These are phyloP conservation scores for Danio kyathit DNA, from an alignment of 2,797 vertebrate species.

Conservation along the genomic window DNA sequence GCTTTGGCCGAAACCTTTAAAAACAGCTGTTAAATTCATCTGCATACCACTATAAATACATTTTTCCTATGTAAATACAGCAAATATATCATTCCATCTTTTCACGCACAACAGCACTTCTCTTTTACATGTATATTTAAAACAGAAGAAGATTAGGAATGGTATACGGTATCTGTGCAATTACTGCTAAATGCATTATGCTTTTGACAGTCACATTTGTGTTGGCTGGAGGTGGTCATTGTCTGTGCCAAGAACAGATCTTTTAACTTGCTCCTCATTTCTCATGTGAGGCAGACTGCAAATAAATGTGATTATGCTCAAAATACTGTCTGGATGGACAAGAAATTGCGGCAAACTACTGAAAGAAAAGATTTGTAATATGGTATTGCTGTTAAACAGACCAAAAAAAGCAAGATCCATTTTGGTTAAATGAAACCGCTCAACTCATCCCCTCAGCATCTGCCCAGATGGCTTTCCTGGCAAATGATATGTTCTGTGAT, in stretches of 20 bases:
- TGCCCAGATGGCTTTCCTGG: slow-evolving; percentile 44
- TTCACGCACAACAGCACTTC: slow-evolving; percentile 14
- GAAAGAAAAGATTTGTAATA: slow-evolving; percentile 40
- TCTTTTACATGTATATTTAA: slow-evolving; percentile 21
- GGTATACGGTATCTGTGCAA: slow-evolving; percentile 20
- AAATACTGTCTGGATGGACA: slow-evolving; percentile 18
- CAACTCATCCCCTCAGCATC: slow-evolving; percentile 29
- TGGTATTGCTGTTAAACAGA: slow-evolving; percentile 34
- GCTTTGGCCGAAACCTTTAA: not conserved
- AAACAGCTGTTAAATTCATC: slow-evolving; percentile 25
- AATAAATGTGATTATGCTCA: slow-evolving; percentile 48
- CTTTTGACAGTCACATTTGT: slow-evolving; percentile 44
- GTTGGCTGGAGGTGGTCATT: slow-evolving; percentile 34
- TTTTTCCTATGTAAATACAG: not conserved
- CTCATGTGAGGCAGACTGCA: slow-evolving; percentile 32
- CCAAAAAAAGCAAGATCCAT: slow-evolving; percentile 2
- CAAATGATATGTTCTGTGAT: slow-evolving; percentile 30
- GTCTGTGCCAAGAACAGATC: slow-evolving; percentile 28
- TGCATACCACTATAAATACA: slow-evolving; percentile 2
- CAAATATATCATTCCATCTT: slow-evolving; percentile 9
- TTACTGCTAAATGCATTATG: slow-evolving; percentile 33
- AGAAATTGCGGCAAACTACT: slow-evolving; percentile 20
- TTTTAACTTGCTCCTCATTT: slow-evolving; percentile 48
- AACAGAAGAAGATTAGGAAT: not conserved
- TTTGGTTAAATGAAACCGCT: slow-evolving; percentile 35